A percentile compares a stretch with the other conserved stretches of the same genome.
These are phyloP conservation scores for Leptarthrus brevirostris DNA, from an alignment of 2,888 invertebrate genomes.

Conservation along the genomic window DNA sequence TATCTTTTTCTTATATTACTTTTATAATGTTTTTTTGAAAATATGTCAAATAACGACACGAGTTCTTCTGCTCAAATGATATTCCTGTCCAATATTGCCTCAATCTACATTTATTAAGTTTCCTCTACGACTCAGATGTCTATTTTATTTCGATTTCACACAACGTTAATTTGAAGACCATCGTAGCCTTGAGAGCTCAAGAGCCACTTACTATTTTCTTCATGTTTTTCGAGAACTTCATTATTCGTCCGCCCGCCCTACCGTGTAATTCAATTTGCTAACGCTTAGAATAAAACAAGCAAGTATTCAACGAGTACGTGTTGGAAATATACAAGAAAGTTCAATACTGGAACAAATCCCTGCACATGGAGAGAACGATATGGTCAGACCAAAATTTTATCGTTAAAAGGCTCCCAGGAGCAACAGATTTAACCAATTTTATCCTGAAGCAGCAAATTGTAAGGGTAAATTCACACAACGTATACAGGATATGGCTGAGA, in stretches of 20 bases:
- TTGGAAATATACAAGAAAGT: no score
- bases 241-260: not conserved
- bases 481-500: not conserved
- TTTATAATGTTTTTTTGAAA: no score
- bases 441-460: constrained; percentile 26
- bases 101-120: not conserved
- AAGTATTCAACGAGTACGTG: no score
- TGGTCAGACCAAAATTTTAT: not conserved
- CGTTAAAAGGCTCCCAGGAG: not conserved
- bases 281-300: no score
- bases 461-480: not conserved
- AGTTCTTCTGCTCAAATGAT: not conserved
- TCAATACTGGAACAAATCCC: no score
- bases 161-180: not conserved
- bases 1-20: no score
- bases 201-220: not conserved
- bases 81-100: not conserved
- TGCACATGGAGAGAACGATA: no score
- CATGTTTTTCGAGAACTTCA: no score
- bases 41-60: not conserved
- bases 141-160: not conserved
- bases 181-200: not conserved
- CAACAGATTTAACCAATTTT: constrained; percentile 30
- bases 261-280: not conserved
- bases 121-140: not conserved